Evolutionary conservation across 2,888 invertebrate species (phyloP), one percentile per base, ranked within the genome.

Genomic region (Temnothorax rugatulus): DNA sequence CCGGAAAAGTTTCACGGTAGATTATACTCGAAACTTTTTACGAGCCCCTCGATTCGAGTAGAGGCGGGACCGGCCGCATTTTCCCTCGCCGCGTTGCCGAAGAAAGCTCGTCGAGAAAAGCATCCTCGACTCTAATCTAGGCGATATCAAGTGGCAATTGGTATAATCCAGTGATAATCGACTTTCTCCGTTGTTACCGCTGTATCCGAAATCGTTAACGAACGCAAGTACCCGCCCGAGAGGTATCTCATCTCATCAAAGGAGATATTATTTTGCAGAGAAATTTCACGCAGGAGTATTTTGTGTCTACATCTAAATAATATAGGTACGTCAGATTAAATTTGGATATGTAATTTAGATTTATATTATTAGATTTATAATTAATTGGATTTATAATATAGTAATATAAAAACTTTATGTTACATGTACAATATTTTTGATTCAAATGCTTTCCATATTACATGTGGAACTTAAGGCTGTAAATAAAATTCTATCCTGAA

Each of bases 1-100:
- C n/a, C 79, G 54, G 47, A 25, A 79, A 79, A 79, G 47, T 79
- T 79, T 38, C 59, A 64, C 63, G 38, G 71, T 59, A 71, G 71
- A 79, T 79, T 79, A 79, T 79, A 71, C 79, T 71, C 34, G 71
- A 79, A 79, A 79, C 34, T 79, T 79, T 34, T 71, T 71, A 59
- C 59, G 79, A 34, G 29, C 18, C 47, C 59, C 59, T 71, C 68
- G 47, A 59, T 57, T 71, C 71, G 57, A 25, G 57, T 25, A n/a
- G 21, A 47, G 47, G 59, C 59, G 71, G 71, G 13, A 61, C 59
- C 34, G 71, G 21, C 47, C 34, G 38, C 59, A 44, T 71, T 79
- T 59, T 79, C 57, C 47, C 21, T 59, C 25, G 44, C 25, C 34
- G 21, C 57, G 13, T 76, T 29, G 54, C 5, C 34, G 57, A 59